Evolutionary conservation across 2,797 vertebrate species (phyloP).

Genomic region (Halcyon smyrnensis): DNA sequence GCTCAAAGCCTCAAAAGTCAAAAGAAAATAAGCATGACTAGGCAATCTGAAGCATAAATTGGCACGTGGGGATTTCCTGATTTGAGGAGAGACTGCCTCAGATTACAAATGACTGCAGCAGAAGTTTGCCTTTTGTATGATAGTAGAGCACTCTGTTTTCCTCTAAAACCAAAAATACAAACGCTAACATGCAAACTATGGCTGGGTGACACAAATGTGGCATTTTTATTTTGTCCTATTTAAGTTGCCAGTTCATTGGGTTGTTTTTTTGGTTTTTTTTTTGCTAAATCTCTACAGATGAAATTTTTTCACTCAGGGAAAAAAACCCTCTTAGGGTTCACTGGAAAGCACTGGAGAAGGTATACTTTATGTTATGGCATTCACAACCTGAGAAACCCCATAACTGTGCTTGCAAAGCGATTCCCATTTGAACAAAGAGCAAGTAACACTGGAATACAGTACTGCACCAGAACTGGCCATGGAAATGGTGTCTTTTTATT

Average conservation of each 20-base stretch:
- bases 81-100: neutral
- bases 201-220: neutral
- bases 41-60: neutral
- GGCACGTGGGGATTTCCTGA: accelerated
- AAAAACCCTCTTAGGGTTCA: neutral
- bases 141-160: neutral
- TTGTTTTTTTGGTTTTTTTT: neutral
- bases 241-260: neutral
- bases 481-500: neutral
- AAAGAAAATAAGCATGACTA: neutral
- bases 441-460: neutral
- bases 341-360: neutral
- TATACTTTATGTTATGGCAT: neutral
- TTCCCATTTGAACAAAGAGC: neutral
- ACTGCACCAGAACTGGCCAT: neutral
- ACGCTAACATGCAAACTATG: neutral
- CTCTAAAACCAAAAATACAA: neutral
- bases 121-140: neutral
- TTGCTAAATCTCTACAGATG: neutral
- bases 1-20: neutral
- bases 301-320: neutral
- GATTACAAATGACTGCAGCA: neutral
- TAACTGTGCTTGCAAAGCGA: neutral
- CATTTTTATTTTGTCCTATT: neutral
- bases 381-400: neutral